Conservation (phyloP, 1,140 invertebrate species). For the Harlomillsia oculata region DNA sequence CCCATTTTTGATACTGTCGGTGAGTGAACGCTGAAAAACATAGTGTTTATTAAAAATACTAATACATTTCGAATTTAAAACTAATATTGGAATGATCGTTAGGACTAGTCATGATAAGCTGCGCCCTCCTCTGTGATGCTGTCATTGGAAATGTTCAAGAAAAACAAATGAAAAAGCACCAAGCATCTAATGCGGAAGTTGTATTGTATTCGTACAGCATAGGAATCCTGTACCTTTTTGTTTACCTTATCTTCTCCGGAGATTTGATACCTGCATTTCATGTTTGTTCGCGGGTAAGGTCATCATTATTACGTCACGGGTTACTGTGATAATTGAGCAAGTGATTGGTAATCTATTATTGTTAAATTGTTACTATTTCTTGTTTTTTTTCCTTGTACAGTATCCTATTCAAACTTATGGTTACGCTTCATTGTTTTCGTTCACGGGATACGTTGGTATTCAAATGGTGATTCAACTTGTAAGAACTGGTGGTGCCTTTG, state of each 20-base stretch:
- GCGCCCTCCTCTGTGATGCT: constrained; percentile 82
- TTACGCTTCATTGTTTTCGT: constrained; percentile 74
- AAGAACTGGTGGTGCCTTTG: constrained; percentile 72
- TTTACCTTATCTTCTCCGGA: constrained; percentile 62
- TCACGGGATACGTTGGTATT: constrained; percentile 82
- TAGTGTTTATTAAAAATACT: not conserved
- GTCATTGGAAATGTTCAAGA: constrained; percentile 93
- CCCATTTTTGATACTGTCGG: constrained; percentile 73
- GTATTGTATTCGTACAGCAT: constrained; percentile 87
- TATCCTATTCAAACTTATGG: constrained; percentile 67
- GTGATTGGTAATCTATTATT: too few relatives aligned
- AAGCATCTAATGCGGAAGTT: constrained; percentile 78
- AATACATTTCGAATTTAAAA: constrained; percentile 1
- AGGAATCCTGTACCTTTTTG: constrained; percentile 72
- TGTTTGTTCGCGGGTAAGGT: constrained; percentile 65
- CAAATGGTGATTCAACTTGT: constrained; percentile 84
- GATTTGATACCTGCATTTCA: constrained; percentile 61
- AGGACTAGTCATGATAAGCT: constrained; percentile 76
- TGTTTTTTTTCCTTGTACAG: constrained; percentile 41
- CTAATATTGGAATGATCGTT: constrained; percentile 28
- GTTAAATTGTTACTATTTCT: too few relatives aligned
- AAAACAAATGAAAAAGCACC: constrained; percentile 75
- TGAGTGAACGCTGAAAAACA: constrained; percentile 30
- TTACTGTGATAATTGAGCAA: too few relatives aligned
- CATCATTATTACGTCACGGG: not conserved